phyloP scores from a whole-genome alignment of 2,888 invertebrate species.

The Drosophila pseudotalamancana region DNA sequence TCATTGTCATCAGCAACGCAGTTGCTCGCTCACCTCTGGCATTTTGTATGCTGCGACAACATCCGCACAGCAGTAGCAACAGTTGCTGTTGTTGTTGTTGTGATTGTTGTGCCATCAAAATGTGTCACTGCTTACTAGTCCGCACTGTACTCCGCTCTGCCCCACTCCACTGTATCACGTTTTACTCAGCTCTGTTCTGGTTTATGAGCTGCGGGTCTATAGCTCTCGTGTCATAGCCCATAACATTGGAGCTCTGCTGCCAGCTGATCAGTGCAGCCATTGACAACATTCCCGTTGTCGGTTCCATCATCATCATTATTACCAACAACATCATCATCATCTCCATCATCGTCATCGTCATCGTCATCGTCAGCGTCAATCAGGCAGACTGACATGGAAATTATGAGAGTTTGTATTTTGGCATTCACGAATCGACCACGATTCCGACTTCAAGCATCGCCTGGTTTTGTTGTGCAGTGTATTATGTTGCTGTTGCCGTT shows the following conservation, averaged over 20 bases:
- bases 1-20: conserved; percentile 1
- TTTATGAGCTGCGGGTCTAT: conserved; percentile 13
- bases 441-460: conserved; percentile 26
- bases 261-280: conserved; percentile 34
- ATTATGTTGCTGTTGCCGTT: conserved; percentile 7
- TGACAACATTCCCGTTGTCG: conserved; percentile 30
- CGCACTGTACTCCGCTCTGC: background rate
- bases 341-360: conserved; percentile 14
- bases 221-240: conserved; percentile 20
- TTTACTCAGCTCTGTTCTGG: background rate
- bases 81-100: conserved; percentile 33
- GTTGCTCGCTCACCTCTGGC: conserved; percentile 50
- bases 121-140: conserved; percentile 47
- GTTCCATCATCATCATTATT: background rate
- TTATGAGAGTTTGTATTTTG: conserved; percentile 68
- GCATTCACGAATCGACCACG: conserved; percentile 56
- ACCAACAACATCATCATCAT: too few species aligned
- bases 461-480: background rate
- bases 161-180: background rate
- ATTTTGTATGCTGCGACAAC: conserved; percentile 49
- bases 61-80: conserved; percentile 40
- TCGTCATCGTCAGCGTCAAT: conserved; percentile 49
- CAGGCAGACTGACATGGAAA: conserved; percentile 63
- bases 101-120: conserved; percentile 60
- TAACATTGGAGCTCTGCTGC: conserved; percentile 15